These are phyloP conservation scores for Sebastolobus alascanus DNA, from an alignment of 2,797 vertebrate species.

Conservation along the genomic window DNA sequence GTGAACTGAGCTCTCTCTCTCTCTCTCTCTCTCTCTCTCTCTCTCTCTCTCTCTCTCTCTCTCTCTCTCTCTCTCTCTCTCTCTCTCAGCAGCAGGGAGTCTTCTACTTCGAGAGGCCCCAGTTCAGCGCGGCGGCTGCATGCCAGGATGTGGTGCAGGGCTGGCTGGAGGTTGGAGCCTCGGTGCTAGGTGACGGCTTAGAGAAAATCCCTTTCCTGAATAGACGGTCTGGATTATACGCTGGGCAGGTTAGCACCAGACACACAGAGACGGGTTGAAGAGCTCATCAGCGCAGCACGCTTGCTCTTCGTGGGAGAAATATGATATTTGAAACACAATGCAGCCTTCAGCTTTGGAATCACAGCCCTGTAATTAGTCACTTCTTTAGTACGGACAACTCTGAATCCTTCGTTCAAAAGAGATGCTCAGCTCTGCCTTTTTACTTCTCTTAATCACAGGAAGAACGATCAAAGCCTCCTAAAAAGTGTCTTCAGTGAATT, in stretches of 20 bases:
- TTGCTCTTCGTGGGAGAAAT: slow-evolving; percentile 33
- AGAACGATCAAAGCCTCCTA: slow-evolving; percentile 58
- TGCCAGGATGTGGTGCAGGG: slow-evolving; percentile 69
- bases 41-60: slow-evolving; percentile 29
- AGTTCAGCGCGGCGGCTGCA: slow-evolving; percentile 43
- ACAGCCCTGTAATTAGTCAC: slow-evolving; percentile 18
- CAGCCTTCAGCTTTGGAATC: slow-evolving; percentile 14
- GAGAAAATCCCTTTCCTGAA: slow-evolving; percentile 78
- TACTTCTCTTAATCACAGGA: slow-evolving; percentile 37
- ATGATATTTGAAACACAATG: slow-evolving; percentile 46
- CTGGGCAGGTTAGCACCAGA: slow-evolving; percentile 56
- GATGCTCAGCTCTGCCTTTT: slow-evolving; percentile 58
- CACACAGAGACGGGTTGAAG: slow-evolving; percentile 25
- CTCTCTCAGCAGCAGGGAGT: slow-evolving; percentile 64
- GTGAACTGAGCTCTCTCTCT: slow-evolving; percentile 45
- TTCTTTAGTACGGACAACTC: not conserved
- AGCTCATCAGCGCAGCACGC: slow-evolving; percentile 19
- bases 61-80: slow-evolving; percentile 30
- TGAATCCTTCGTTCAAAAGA: slow-evolving; percentile 55
- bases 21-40: slow-evolving; percentile 28
- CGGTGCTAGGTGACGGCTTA: slow-evolving; percentile 74
- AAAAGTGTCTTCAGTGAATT: slow-evolving; percentile 59
- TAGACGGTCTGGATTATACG: slow-evolving; percentile 71
- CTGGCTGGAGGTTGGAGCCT: slow-evolving; percentile 56
- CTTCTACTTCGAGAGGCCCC: slow-evolving; percentile 59